Conservation (phyloP, 2,797 vertebrate species). For the Myotis findleyi region DNA sequence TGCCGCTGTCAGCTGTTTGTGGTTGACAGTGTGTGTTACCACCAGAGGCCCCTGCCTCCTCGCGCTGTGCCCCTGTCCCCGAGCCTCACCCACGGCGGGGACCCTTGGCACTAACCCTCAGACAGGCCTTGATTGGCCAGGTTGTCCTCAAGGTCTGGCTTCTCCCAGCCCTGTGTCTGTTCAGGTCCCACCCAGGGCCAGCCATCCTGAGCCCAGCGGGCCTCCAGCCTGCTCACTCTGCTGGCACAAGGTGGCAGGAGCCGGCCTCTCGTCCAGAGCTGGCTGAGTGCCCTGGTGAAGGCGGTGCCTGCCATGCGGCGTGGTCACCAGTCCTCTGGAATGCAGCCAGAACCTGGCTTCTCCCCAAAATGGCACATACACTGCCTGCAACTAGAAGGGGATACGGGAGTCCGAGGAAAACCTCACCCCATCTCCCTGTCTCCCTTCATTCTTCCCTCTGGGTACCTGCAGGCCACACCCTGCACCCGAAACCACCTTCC, state of each 20-base stretch:
- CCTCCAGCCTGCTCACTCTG: not conserved
- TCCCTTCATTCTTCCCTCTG: not conserved
- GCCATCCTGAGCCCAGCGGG: accelerated
- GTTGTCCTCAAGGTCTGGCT: not conserved
- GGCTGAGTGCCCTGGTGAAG: accelerated
- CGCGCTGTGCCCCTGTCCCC: accelerated
- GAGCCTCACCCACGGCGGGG: accelerated
- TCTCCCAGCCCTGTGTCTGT: not conserved
- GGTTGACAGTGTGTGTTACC: too few relatives aligned
- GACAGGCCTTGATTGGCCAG: not conserved
- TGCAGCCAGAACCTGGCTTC: accelerated
- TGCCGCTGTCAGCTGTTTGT: too few relatives aligned
- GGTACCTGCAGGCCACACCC: accelerated
- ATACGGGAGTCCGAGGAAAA: not conserved
- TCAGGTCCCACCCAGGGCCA: not conserved
- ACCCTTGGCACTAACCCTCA: not conserved
- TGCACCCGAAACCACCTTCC: accelerated
- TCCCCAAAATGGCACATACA: accelerated
- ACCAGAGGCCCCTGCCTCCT: accelerated
- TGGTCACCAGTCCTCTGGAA: not conserved
- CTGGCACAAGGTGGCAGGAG: accelerated
- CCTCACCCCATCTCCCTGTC: accelerated
- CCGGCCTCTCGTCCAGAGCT: accelerated
- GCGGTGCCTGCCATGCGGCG: accelerated
- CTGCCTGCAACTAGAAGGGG: not conserved